Evolutionary conservation across 2,888 invertebrate species (phyloP), one percentile per base, ranked within the genome.

Genomic region (Caenorhabditis afra): DNA sequence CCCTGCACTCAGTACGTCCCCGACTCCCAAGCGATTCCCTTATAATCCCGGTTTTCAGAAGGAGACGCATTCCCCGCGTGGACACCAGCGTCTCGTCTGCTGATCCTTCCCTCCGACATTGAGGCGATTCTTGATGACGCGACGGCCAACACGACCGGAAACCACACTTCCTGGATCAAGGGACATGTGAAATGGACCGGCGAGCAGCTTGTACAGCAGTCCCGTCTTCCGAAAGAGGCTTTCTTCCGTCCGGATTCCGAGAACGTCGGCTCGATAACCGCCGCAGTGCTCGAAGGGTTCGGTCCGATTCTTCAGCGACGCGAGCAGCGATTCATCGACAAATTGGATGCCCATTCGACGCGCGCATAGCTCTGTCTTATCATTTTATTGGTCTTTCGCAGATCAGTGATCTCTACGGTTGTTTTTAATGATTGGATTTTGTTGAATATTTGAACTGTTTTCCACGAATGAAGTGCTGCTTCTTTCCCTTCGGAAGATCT

Each of bases 151-250:
- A 62, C 50, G 0, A 45, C 50, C 16, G 57, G 41, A 50, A 79
- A 73, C 39, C 79, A 78, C 7, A 14, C 18, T 4, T 35, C 71
- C 16, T 79, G 79, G 79, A 73, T 79, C 45, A 79, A 79, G 47
- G 73, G 67, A 18, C 73, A 79, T 29, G 22, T 79, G 14, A 79
- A 73, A 50, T 79, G 55, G 67, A 50, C 67, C 7, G 50, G 20
- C 18, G 73, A 62, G 18, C 57, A 79, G 18, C 55, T 78, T 1
- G 23, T 12, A 1, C 23, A 50, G n/a, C 39, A 66, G 8, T 35
- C 45, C 0, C 10, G 12, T 5, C 41, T 67, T 11, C 71, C 78
- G 8, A 41, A 62, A 22, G 23, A 41, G 3, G 29, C 52, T 1
- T 71, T 71, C 22, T 78, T 64, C 58, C 61, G 41, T 49, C 78